These are phyloP conservation scores for Siniperca knerii DNA, from an alignment of 2,113 vertebrate species.

Conservation along the genomic window DNA sequence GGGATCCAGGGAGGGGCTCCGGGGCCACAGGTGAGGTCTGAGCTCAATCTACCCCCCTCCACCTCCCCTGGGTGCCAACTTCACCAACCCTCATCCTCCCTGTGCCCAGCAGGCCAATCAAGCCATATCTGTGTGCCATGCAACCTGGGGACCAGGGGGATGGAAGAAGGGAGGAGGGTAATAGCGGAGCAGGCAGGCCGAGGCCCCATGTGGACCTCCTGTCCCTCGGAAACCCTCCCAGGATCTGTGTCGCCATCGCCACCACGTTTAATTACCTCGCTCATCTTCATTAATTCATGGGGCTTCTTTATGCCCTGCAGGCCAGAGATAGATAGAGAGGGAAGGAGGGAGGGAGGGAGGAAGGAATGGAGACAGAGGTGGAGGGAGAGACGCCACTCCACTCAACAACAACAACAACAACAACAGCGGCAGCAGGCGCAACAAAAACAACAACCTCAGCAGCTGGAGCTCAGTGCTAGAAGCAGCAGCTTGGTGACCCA, in stretches of 20 bases:
- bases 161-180: slow-evolving; percentile 49
- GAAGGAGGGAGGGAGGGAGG: slow-evolving; percentile 22
- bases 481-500: slow-evolving; percentile 55
- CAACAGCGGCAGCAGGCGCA: slow-evolving; percentile 62
- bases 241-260: slow-evolving; percentile 88
- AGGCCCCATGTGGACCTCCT: slow-evolving; percentile 83
- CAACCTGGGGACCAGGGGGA: slow-evolving; percentile 83
- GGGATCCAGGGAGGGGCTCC: slow-evolving; percentile 81
- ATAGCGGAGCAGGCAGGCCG: slow-evolving; percentile 54
- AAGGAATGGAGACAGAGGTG: slow-evolving; percentile 40
- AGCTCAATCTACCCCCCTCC: slow-evolving; percentile 81
- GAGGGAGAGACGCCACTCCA: slow-evolving; percentile 39
- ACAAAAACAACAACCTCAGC: slow-evolving; percentile 59
- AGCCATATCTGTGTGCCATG: slow-evolving; percentile 86
- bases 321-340: slow-evolving; percentile 67
- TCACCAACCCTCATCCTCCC: slow-evolving; percentile 70
- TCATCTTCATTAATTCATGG: slow-evolving; percentile 96
- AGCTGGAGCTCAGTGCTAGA: slow-evolving; percentile 51
- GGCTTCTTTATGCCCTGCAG: slow-evolving; percentile 89
- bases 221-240: slow-evolving; percentile 92
- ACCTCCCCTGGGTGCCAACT: slow-evolving; percentile 78
- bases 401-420: slow-evolving; percentile 64
- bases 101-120: slow-evolving; percentile 95
- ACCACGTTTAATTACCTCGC: slow-evolving; percentile 94
- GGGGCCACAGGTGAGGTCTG: slow-evolving; percentile 92